These are phyloP conservation scores for Clistopyga incitator DNA, from an alignment of 2,888 invertebrate species.

Conservation along the genomic window DNA sequence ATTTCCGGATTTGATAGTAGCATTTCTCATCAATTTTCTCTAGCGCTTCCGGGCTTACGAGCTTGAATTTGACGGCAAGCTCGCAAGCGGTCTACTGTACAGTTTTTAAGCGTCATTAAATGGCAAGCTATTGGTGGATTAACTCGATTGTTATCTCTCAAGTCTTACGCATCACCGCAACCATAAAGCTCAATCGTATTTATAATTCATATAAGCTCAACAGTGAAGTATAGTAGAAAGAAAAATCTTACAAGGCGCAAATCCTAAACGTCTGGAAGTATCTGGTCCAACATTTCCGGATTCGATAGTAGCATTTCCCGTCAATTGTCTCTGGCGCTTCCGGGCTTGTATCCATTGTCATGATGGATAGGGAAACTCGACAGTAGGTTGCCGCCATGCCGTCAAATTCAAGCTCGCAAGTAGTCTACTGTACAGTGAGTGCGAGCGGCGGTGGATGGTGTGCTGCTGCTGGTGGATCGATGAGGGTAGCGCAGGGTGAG, in stretches of 20 bases:
- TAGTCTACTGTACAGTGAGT: constrained; percentile 6
- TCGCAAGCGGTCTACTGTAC: constrained; percentile 6
- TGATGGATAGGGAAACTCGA: constrained; percentile 74
- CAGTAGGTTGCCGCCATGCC: constrained; percentile 52
- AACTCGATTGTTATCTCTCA: no score
- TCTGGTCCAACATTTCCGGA: background rate
- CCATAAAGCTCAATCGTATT: no score
- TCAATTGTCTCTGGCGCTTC: constrained; percentile 40
- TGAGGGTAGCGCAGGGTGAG: constrained; percentile 51
- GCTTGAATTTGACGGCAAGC: constrained; percentile 69
- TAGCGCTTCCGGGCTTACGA: constrained; percentile 45
- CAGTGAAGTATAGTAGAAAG: no score
- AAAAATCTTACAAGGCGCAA: background rate
- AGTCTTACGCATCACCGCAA: no score
- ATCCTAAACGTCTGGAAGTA: background rate
- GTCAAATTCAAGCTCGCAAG: constrained; percentile 29
- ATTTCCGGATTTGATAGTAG: no score
- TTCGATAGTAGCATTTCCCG: constrained; percentile 3
- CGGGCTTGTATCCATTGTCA: constrained; percentile 53
- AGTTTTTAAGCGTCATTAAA: constrained; percentile 46
- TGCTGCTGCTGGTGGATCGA: constrained; percentile 54
- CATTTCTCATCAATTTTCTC: no score
- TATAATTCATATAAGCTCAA: no score
- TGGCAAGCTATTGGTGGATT: constrained; percentile 53
- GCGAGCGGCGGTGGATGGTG: constrained; percentile 55